Base-by-base conservation (phyloP, 2,113 vertebrate genomes). In the Oncorhynchus mykiss region DNA sequence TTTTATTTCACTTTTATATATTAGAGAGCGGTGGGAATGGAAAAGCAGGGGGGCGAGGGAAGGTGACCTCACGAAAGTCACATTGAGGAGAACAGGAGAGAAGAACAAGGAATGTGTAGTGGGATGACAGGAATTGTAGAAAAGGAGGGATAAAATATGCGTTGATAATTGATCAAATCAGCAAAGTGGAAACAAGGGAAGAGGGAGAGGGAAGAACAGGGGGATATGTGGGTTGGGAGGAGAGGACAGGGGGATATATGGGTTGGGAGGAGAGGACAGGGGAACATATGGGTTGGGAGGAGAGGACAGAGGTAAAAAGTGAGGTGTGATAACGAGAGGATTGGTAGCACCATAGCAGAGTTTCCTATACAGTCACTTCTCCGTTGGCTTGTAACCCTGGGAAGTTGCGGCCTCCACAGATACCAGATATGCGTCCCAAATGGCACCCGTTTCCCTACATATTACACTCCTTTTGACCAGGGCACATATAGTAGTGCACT, bases 371-470 rank as follows among this genome's bases (percentile, higher is more conserved):
- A 24, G 22, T 24, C 22, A 24, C 22, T 24, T 24, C 22, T 24
- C 22, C 22, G 22, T 24, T 24, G 22, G 22, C 22, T 24, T 24
- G 22, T 24, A 24, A 24, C 22, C 22, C 22, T 24, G 22, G 22
- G 22, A 24, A 49, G 3, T 82, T 87, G 85, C 87, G 85, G 85
- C 86, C 80, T 84, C 82, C 80, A 81, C 48, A 49, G 9, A 49
- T 49, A 49, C 48, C 48, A 9, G 13, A 3, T 0, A 49, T 9
- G 48, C 12, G 3, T 49, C 48, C 48, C 48, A 49, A 49, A 34
- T 34, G 31, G 31, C 13, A 49, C 22, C 22, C 22, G 22, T 24
- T 24, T 24, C 22, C 48, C 9, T 9, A 49, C 48, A 49, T 2
- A 49, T 12, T 3, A 49, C 9, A 9, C 48, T 49, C 9, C 3